Conservation (phyloP, 2,888 invertebrate genomes). For the Lamellibrachia columna region DNA sequence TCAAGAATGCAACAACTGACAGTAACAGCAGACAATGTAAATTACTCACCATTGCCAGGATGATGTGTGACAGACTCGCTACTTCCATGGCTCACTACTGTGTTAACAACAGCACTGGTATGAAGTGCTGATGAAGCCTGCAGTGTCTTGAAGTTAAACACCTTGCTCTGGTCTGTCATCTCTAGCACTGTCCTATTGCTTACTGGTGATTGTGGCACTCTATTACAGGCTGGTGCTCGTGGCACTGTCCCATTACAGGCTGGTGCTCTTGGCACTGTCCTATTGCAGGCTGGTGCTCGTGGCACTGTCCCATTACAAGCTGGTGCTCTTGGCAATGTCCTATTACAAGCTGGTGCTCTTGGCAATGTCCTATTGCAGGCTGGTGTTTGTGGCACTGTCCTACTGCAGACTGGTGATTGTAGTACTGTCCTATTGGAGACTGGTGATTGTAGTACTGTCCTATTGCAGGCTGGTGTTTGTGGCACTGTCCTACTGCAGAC, state of each 20-base stretch:
- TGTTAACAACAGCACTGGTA: too few relatives aligned
- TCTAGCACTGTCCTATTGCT: neutral
- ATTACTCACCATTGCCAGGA: neutral
- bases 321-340: neutral
- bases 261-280: too few relatives aligned
- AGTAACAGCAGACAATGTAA: neutral
- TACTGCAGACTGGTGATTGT: neutral
- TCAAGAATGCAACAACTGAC: neutral
- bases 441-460: neutral
- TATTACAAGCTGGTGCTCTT: neutral
- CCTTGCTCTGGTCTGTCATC: too few relatives aligned
- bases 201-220: too few relatives aligned
- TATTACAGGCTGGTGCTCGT: too few relatives aligned
- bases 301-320: neutral
- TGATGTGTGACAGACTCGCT: neutral
- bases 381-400: neutral
- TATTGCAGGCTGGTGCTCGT: too few relatives aligned
- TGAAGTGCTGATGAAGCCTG: too few relatives aligned
- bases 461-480: neutral
- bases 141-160: too few relatives aligned
- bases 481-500: neutral
- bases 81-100: neutral
- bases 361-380: neutral
- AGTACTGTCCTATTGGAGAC: neutral
- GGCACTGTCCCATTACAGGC: too few relatives aligned